These are phyloP conservation scores for Micromussa lordhowensis DNA, from an alignment of 92 coral and sea anemone genomes.

Conservation along the genomic window DNA sequence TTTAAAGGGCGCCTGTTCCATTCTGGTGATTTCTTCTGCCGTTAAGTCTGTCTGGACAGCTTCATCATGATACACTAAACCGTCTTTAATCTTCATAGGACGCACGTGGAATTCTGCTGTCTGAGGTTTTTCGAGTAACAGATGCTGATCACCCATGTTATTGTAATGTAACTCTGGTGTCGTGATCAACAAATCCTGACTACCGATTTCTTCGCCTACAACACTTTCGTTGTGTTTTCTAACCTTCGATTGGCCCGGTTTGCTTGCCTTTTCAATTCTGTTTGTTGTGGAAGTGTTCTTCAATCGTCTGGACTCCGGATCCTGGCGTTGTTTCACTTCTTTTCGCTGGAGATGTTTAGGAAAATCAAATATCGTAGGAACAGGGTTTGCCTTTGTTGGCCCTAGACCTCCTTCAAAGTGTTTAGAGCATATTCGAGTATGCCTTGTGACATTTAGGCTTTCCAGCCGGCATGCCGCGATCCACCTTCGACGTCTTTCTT, in stretches of 20 bases:
- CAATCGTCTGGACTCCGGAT: conserved; percentile 14
- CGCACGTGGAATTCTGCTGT: conserved; percentile 4
- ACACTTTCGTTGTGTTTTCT: conserved; percentile 23
- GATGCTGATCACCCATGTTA: conserved; percentile 18
- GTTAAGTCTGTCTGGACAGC: too few relatives aligned
- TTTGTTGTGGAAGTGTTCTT: neutral
- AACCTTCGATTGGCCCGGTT: conserved; percentile 20
- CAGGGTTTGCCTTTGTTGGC: conserved; percentile 32
- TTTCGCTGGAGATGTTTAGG: conserved; percentile 23
- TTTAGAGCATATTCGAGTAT: conserved; percentile 34
- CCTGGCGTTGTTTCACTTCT: conserved; percentile 18
- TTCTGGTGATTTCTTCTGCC: conserved; percentile 31
- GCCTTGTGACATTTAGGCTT: conserved; percentile 38
- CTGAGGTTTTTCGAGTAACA: conserved; percentile 15
- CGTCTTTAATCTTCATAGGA: conserved; percentile 10
- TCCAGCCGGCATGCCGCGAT: conserved; percentile 35
- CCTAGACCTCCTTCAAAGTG: conserved; percentile 37
- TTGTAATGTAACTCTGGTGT: conserved; percentile 17
- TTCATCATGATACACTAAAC: conserved; percentile 12
- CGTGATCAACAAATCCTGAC: conserved; percentile 20
- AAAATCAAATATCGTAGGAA: too few relatives aligned
- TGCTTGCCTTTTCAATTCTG: conserved; percentile 17
- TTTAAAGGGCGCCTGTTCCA: conserved; percentile 32
- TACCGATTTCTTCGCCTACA: conserved; percentile 8
- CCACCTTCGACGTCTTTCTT: conserved; percentile 23